phyloP scores from a whole-genome alignment of 2,888 invertebrate genomes.

The Clepsis dumicolana region DNA sequence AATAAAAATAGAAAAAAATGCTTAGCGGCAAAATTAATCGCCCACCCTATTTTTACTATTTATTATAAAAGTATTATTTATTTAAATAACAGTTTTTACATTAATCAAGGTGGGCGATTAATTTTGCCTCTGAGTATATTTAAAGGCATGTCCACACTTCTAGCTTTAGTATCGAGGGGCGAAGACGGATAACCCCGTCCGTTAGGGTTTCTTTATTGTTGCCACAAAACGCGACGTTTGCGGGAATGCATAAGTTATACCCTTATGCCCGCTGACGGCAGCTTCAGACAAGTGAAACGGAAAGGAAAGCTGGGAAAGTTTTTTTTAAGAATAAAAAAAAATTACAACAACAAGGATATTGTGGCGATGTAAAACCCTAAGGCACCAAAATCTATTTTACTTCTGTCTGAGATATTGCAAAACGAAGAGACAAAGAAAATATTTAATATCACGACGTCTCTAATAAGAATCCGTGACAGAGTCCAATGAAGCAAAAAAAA shows the following conservation, averaged over 20 bases:
- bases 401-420: background rate
- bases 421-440: background rate
- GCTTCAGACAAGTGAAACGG: constrained; percentile 6
- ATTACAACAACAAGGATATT: too few species aligned
- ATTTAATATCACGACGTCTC: background rate
- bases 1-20: too few species aligned
- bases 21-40: too few species aligned
- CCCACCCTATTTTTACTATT: too few species aligned
- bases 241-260: constrained; percentile 79
- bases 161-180: constrained; percentile 65
- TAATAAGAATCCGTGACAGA: background rate
- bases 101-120: too few species aligned
- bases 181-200: constrained; percentile 79
- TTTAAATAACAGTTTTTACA: too few species aligned
- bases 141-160: constrained; percentile 58
- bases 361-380: background rate
- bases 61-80: too few species aligned
- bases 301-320: background rate
- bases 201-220: constrained; percentile 86
- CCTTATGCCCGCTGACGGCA: constrained; percentile 66
- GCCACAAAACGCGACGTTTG: constrained; percentile 75
- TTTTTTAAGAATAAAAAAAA: background rate
- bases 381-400: background rate
- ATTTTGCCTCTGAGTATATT: too few species aligned
- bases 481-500: constrained; percentile 9